Percentiles rank a stretch among this genome's conserved stretches.
Conservation (phyloP, 2,113 vertebrate genomes). For the Xerus inauris region DNA sequence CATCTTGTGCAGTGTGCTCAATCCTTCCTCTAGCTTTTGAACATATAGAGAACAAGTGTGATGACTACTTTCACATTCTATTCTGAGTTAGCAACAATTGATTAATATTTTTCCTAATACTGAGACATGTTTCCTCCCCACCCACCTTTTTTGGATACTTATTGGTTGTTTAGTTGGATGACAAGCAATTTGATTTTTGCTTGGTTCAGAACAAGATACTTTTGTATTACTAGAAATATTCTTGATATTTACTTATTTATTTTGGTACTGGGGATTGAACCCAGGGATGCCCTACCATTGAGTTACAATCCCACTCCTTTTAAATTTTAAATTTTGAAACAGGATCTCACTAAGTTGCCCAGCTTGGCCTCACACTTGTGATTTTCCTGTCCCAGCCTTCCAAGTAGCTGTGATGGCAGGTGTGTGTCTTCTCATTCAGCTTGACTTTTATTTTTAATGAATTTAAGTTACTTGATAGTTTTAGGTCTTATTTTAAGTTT, state of each 20-base stretch:
- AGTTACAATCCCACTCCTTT: too few species aligned
- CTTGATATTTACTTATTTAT: background rate
- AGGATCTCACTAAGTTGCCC: too few species aligned
- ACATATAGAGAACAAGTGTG: background rate
- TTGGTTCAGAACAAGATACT: background rate
- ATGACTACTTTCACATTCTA: background rate
- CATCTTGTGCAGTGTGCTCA: background rate
- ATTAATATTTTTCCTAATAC: conserved; percentile 9
- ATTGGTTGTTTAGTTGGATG: background rate
- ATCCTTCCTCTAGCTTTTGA: background rate
- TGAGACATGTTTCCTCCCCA: too few species aligned
- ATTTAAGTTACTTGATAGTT: background rate
- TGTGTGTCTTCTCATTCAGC: too few species aligned
- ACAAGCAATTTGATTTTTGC: background rate
- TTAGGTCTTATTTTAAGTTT: conserved; percentile 1
- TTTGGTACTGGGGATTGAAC: too few species aligned
- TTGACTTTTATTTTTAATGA: background rate
- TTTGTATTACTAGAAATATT: conserved; percentile 33
- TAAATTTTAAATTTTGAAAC: too few species aligned
- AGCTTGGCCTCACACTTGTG: too few species aligned
- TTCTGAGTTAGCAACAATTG: background rate
- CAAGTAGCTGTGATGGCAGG: too few species aligned
- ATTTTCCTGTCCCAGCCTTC: too few species aligned
- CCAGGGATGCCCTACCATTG: too few species aligned
- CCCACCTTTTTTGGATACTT: background rate